Conservation (phyloP, 1,140 invertebrate species). For the Yoshiicerus persimilis region DNA sequence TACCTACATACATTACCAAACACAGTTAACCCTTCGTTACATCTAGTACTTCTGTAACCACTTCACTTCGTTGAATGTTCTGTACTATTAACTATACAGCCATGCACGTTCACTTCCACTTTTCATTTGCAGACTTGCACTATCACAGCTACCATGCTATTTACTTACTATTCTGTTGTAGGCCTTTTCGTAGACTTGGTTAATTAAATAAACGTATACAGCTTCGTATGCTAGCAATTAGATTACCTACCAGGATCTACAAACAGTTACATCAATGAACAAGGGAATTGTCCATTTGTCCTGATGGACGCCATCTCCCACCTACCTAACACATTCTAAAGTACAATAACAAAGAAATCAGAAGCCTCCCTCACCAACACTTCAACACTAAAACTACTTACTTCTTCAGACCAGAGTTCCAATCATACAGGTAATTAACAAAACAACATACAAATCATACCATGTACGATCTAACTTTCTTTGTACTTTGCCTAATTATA, state of each 20-base stretch:
- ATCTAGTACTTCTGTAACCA: not conserved
- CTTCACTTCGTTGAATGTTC: not conserved
- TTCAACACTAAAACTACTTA: conserved; percentile 12
- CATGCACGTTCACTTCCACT: conserved; percentile 5
- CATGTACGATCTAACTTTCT: not conserved
- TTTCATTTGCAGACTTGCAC: not conserved
- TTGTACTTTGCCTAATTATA: not conserved
- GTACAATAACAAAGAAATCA: conserved; percentile 1
- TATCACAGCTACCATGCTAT: not conserved
- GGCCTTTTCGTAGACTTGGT: not conserved
- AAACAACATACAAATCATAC: not conserved
- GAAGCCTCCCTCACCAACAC: conserved; percentile 13
- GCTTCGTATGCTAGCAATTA: not conserved
- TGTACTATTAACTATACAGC: not conserved
- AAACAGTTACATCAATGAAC: not conserved
- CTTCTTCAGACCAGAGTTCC: not conserved
- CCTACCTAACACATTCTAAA: not conserved
- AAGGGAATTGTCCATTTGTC: not conserved
- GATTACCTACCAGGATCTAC: not conserved
- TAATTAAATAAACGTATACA: not conserved
- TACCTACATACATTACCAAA: not conserved
- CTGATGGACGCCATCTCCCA: not conserved
- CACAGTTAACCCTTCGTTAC: not conserved
- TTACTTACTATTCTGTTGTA: not conserved
- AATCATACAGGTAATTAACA: not conserved